Conservation (phyloP, 2,888 invertebrate genomes). For the Morpho achilles region DNA sequence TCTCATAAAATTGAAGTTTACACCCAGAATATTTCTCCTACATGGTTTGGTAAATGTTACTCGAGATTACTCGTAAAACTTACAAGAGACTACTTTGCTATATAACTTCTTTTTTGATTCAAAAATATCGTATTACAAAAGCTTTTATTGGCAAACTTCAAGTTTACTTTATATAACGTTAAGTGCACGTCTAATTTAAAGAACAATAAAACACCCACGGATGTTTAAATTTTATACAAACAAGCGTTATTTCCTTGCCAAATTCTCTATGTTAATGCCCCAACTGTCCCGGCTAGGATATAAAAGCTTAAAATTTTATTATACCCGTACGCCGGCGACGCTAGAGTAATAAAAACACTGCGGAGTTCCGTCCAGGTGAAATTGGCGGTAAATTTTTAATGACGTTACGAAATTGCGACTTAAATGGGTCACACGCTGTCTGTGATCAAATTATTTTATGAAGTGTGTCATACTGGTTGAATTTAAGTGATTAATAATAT, state of each 20-base stretch:
- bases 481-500: too few relatives aligned
- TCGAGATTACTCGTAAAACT: too few relatives aligned
- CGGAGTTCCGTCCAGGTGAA: slow-evolving; percentile 25
- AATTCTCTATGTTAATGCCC: slow-evolving; percentile 17
- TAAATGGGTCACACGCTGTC: slow-evolving; percentile 11
- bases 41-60: too few relatives aligned
- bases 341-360: slow-evolving; percentile 26
- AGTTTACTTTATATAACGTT: too few relatives aligned
- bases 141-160: too few relatives aligned
- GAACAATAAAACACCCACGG: neutral
- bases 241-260: slow-evolving; percentile 8
- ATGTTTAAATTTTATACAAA: slow-evolving; percentile 8
- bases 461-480: too few relatives aligned
- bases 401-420: slow-evolving; percentile 18
- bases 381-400: slow-evolving; percentile 33
- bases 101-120: too few relatives aligned
- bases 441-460: neutral
- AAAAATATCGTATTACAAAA: too few relatives aligned
- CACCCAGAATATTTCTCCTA: too few relatives aligned
- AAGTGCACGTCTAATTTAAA: too few relatives aligned
- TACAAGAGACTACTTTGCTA: too few relatives aligned
- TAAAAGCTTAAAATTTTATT: slow-evolving; percentile 31
- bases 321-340: slow-evolving; percentile 21
- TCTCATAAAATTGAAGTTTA: too few relatives aligned
- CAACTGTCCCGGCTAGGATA: slow-evolving; percentile 25